These are phyloP conservation scores for Ahaetulla prasina DNA, from an alignment of 2,113 vertebrate genomes.

Conservation along the genomic window DNA sequence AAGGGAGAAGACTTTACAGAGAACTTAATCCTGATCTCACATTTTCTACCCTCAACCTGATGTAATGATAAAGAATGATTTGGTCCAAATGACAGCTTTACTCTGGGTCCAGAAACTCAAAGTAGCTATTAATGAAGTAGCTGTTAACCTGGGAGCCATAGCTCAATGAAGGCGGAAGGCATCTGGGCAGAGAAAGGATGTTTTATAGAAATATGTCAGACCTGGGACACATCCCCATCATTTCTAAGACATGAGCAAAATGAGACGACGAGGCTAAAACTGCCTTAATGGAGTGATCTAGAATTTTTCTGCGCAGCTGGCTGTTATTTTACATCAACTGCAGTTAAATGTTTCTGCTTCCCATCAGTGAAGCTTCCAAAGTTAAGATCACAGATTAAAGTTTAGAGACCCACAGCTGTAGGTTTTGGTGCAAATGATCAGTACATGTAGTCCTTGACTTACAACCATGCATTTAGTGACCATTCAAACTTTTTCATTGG, in stretches of 20 bases:
- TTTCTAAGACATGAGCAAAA: not conserved
- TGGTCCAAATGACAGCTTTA: not conserved
- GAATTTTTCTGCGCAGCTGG: not conserved
- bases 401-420: not conserved
- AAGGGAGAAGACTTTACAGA: not conserved
- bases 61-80: not conserved
- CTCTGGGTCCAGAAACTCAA: not conserved
- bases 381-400: not conserved
- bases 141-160: not conserved
- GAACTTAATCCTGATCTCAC: not conserved
- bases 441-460: not conserved
- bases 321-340: not conserved
- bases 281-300: not conserved
- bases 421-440: not conserved
- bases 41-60: too few relatives aligned
- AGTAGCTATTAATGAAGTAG: not conserved
- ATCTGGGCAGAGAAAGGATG: not conserved
- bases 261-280: not conserved
- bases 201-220: not conserved
- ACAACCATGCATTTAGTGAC: not conserved
- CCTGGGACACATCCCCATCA: not conserved
- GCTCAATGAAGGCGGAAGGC: not conserved
- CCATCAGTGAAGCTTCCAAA: not conserved
- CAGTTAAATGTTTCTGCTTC: not conserved
- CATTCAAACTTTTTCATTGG: not conserved